Percentiles rank a stretch among this genome's conserved stretches.
phyloP scores from a whole-genome alignment of 2,888 invertebrate genomes.

The Chrysina gloriosa region DNA sequence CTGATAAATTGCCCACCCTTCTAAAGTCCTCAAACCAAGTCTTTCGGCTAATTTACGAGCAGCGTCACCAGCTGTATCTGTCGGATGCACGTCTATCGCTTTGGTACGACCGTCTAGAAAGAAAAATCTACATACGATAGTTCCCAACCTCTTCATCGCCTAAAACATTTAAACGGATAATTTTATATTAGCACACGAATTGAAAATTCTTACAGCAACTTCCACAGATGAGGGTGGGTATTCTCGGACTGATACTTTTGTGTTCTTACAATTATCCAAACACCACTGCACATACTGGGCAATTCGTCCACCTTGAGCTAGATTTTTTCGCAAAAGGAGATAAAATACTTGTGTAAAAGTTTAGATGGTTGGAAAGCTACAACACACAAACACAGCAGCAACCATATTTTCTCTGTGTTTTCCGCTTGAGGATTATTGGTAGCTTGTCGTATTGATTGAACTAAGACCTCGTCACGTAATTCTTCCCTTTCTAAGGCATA shows the following conservation, averaged over 20 bases:
- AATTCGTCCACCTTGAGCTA: conserved; percentile 75
- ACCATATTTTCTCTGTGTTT: conserved; percentile 88
- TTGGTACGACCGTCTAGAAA: conserved; percentile 95
- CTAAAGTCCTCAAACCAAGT: conserved; percentile 82
- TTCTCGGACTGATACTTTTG: conserved; percentile 82
- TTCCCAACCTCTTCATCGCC: conserved; percentile 91
- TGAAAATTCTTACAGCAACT: conserved; percentile 79
- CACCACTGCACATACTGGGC: conserved; percentile 94
- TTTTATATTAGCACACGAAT: neutral
- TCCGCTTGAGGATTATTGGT: conserved; percentile 90
- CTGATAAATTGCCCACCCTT: conserved; percentile 96
- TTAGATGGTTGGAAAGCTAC: conserved; percentile 94
- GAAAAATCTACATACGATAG: conserved; percentile 93
- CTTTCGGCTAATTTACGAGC: conserved; percentile 90
- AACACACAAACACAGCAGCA: conserved; percentile 87
- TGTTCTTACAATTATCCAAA: conserved; percentile 90
- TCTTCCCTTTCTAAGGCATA: conserved; percentile 93
- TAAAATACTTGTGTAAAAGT: conserved; percentile 82
- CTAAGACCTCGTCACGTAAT: conserved; percentile 89
- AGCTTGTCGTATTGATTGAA: conserved; percentile 88
- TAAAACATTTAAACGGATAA: conserved; percentile 56
- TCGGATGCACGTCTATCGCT: conserved; percentile 94
- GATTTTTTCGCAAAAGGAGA: conserved; percentile 80
- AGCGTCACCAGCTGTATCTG: conserved; percentile 92
- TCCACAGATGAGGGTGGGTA: conserved; percentile 93